These are phyloP conservation scores for Lordiphosa fenestrarum DNA, from an alignment of 2,888 invertebrate genomes.

Conservation along the genomic window DNA sequence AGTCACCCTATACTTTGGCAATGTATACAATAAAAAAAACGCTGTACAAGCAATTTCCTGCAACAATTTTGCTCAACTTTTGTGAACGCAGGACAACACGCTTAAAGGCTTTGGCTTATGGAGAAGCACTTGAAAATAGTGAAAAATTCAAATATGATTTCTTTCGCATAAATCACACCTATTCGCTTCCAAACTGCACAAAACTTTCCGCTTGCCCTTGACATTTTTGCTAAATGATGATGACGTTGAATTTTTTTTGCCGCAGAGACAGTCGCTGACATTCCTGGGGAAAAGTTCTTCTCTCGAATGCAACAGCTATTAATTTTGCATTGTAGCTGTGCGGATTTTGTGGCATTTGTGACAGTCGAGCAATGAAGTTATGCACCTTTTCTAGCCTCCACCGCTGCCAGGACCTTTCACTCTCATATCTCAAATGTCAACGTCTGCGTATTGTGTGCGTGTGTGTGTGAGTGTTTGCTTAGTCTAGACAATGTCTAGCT, in stretches of 20 bases:
- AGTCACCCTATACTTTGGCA: slow-evolving; percentile 25
- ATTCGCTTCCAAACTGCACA: slow-evolving; percentile 15
- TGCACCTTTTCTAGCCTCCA: slow-evolving; percentile 28
- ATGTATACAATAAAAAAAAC: slow-evolving; percentile 36
- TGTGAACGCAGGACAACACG: slow-evolving; percentile 42
- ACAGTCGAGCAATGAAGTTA: slow-evolving; percentile 51
- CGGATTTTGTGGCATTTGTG: slow-evolving; percentile 67
- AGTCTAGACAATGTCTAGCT: slow-evolving; percentile 63
- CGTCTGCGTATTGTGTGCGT: slow-evolving; percentile 22
- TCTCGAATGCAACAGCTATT: slow-evolving; percentile 59
- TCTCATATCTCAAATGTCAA: slow-evolving; percentile 49
- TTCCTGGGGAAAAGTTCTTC: slow-evolving; percentile 23
- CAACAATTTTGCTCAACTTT: slow-evolving; percentile 46
- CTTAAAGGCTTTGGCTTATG: slow-evolving; percentile 47
- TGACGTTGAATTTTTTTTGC: slow-evolving; percentile 26
- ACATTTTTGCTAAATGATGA: slow-evolving; percentile 50
- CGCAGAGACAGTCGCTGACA: slow-evolving; percentile 44
- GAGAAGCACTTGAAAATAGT: slow-evolving; percentile 34
- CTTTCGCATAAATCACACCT: slow-evolving; percentile 53
- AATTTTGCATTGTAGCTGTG: slow-evolving; percentile 64
- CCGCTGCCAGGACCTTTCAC: slow-evolving; percentile 35
- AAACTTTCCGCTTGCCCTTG: slow-evolving; percentile 45
- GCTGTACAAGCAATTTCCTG: slow-evolving; percentile 51
- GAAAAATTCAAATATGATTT: slow-evolving; percentile 53
- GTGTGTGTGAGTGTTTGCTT: slow-evolving; percentile 30